phyloP scores from a whole-genome alignment of 2,888 invertebrate genomes.

The Leucophenga montana region DNA sequence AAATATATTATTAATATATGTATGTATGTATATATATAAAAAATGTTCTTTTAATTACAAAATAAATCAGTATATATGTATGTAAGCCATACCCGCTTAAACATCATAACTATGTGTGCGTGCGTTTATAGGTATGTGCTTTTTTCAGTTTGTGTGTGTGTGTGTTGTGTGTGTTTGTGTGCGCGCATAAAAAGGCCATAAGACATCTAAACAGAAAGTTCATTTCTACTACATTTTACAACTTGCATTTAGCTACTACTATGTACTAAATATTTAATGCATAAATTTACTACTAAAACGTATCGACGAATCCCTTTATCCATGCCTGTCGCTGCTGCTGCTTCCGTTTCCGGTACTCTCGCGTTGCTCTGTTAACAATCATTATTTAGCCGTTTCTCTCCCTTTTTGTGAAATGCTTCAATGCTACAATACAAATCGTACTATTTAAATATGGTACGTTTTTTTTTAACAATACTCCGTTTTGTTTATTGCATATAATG shows the following conservation, averaged over 20 bases:
- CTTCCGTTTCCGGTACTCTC: too few species aligned
- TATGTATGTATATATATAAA: too few species aligned
- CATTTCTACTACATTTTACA: slow-evolving; percentile 12
- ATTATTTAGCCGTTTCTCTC: background rate
- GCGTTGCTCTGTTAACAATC: too few species aligned
- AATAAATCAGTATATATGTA: too few species aligned
- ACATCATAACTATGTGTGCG: background rate
- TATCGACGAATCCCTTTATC: too few species aligned
- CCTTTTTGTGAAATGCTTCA: slow-evolving; percentile 17
- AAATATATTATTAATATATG: too few species aligned
- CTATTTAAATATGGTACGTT: background rate
- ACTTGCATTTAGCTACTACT: background rate
- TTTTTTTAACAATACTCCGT: slow-evolving; percentile 10
- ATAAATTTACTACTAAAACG: slow-evolving; percentile 16
- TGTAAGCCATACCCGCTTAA: too few species aligned
- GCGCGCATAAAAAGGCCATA: background rate
- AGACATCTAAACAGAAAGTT: background rate
- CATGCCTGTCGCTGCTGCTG: background rate
- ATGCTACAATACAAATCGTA: too few species aligned
- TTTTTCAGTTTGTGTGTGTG: background rate
- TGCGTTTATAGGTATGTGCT: background rate
- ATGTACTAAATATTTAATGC: background rate
- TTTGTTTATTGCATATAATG: background rate
- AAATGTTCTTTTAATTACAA: too few species aligned
- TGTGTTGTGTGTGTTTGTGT: background rate